Conservation (phyloP, 2,113 vertebrate genomes). For the Tychaedon coryphoeus region DNA sequence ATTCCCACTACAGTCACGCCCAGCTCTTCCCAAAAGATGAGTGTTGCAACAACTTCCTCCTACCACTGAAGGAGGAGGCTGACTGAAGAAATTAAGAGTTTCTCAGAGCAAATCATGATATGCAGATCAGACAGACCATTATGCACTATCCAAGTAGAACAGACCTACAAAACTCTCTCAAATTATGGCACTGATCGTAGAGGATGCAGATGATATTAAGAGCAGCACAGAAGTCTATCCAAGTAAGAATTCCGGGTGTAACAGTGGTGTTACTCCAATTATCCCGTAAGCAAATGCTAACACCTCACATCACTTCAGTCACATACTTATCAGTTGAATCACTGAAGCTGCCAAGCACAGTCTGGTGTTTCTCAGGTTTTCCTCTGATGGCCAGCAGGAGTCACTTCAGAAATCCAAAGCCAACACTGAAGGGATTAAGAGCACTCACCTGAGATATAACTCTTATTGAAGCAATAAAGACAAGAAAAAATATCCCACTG, state of each 20-base stretch:
- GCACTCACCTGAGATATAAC: not conserved
- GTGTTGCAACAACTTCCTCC: not conserved
- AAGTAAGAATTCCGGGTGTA: not conserved
- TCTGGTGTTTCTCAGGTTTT: not conserved
- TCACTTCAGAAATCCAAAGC: not conserved
- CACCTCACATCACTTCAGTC: not conserved
- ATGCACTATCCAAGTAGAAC: not conserved
- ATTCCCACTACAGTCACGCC: not conserved
- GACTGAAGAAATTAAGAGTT: not conserved
- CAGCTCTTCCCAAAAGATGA: not conserved
- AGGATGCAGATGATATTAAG: not conserved
- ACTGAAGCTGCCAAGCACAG: not conserved
- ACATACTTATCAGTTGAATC: not conserved
- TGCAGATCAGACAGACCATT: not conserved
- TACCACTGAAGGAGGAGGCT: not conserved
- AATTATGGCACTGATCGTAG: accelerated
- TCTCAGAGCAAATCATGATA: not conserved
- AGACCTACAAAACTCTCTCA: not conserved
- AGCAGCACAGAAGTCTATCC: not conserved
- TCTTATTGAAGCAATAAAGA: not conserved
- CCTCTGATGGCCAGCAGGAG: not conserved
- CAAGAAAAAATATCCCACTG: not conserved
- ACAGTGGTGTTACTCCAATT: not conserved
- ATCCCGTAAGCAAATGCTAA: not conserved
- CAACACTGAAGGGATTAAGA: not conserved